A percentile compares a stretch with the other conserved stretches of the same genome.
phyloP scores from a whole-genome alignment of 1,140 invertebrate genomes.

The Hestina assimilis region DNA sequence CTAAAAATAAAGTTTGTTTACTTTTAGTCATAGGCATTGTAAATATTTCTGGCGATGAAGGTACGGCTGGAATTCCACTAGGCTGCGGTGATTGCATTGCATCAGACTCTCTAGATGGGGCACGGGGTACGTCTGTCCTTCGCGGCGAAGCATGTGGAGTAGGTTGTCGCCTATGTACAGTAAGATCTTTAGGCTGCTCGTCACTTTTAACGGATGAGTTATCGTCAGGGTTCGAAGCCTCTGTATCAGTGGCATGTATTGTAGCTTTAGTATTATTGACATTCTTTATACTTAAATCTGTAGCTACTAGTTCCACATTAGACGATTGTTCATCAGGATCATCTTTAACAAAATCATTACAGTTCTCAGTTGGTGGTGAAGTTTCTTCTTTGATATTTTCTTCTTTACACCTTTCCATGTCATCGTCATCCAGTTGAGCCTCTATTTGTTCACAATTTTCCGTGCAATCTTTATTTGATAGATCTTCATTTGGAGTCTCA shows the following conservation, averaged over 20 bases:
- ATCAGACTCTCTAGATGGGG: constrained; percentile 80
- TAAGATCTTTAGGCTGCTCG: constrained; percentile 80
- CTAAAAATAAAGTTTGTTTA: constrained; percentile 79
- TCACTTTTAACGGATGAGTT: constrained; percentile 69
- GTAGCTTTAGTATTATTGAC: constrained; percentile 34
- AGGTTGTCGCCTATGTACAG: constrained; percentile 74
- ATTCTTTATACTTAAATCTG: constrained; percentile 72
- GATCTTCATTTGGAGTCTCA: constrained; percentile 26
- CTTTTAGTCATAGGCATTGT: constrained; percentile 68
- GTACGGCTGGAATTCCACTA: constrained; percentile 81
- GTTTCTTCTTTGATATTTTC: constrained; percentile 27
- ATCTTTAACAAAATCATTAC: constrained; percentile 30
- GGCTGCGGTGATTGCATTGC: constrained; percentile 83
- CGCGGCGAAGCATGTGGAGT: constrained; percentile 69
- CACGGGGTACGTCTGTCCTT: constrained; percentile 70
- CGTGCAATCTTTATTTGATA: background rate
- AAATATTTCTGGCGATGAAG: constrained; percentile 80
- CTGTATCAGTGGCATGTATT: constrained; percentile 40
- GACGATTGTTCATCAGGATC: constrained; percentile 31
- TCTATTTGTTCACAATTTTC: constrained; percentile 20
- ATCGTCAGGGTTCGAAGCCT: constrained; percentile 59
- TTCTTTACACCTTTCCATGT: constrained; percentile 14
- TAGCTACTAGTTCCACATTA: constrained; percentile 65
- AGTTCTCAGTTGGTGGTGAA: constrained; percentile 15
- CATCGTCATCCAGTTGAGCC: constrained; percentile 10